Percentiles rank a stretch among this genome's conserved stretches.
Conservation (phyloP, 2,888 invertebrate genomes). For the Alcis repandata region DNA sequence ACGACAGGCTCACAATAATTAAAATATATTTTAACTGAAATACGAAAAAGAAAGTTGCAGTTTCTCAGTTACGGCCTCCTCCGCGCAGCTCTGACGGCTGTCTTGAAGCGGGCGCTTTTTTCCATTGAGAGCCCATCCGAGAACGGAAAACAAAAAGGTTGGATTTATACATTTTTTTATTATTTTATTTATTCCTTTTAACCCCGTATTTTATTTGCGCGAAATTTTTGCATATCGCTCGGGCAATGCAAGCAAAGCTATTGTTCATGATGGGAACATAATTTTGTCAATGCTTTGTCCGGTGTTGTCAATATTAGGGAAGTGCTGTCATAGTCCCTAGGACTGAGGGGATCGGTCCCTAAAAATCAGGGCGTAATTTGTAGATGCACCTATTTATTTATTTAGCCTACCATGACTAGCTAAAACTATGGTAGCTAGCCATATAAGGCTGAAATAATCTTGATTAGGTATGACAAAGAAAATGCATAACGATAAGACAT, state of each 20-base stretch:
- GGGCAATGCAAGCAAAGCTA: slow-evolving; percentile 20
- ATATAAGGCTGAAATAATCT: no score
- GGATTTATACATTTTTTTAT: slow-evolving; percentile 83
- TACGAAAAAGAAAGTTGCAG: slow-evolving; percentile 32
- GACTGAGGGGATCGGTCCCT: no score
- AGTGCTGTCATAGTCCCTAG: no score
- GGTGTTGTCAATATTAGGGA: no score
- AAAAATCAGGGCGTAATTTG: no score
- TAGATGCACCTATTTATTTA: no score
- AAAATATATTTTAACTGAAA: no score
- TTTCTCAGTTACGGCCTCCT: slow-evolving; percentile 60
- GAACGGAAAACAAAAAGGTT: slow-evolving; percentile 84
- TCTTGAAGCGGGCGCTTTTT: slow-evolving; percentile 86
- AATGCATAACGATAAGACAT: no score
- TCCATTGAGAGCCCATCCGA: slow-evolving; percentile 83
- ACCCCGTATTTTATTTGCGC: slow-evolving; percentile 76
- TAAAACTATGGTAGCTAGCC: no score
- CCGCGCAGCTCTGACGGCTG: slow-evolving; percentile 66
- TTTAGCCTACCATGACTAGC: no score
- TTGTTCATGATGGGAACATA: slow-evolving; percentile 43
- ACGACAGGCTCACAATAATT: no score
- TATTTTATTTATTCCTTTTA: slow-evolving; percentile 83
- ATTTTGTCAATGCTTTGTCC: background rate
- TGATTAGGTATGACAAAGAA: no score
- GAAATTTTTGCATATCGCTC: slow-evolving; percentile 80